Percentiles rank a stretch among this genome's conserved stretches.
These are phyloP conservation scores for Ia io DNA, from an alignment of 2,113 vertebrate species.

Conservation along the genomic window DNA sequence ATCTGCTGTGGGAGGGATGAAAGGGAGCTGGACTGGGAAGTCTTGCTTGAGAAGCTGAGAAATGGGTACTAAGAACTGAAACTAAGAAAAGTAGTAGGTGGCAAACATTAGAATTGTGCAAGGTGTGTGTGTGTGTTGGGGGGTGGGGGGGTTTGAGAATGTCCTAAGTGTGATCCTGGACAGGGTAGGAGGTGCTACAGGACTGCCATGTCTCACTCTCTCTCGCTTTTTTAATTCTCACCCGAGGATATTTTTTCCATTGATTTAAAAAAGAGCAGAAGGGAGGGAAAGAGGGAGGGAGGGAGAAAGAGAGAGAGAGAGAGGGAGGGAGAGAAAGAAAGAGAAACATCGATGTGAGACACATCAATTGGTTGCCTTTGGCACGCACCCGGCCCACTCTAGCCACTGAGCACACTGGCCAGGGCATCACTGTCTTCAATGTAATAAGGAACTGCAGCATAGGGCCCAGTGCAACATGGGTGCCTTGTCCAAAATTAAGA, in stretches of 20 bases:
- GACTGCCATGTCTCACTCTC: neutral
- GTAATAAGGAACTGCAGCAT: neutral
- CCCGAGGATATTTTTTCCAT: too few species aligned
- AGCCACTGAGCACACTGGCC: too few species aligned
- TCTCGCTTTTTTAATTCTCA: too few species aligned
- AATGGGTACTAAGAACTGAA: neutral
- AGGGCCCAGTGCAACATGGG: neutral
- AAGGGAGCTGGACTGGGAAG: neutral
- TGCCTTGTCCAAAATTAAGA: neutral
- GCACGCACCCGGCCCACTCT: too few species aligned
- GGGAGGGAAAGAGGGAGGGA: too few species aligned
- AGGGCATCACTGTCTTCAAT: neutral
- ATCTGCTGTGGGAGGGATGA: neutral
- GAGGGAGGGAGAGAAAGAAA: too few species aligned
- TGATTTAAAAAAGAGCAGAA: too few species aligned
- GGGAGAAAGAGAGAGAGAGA: too few species aligned
- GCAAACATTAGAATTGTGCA: neutral
- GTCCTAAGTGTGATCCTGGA: neutral
- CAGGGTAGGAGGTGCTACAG: fast-evolving
- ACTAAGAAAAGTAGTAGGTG: neutral
- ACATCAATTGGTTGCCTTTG: too few species aligned
- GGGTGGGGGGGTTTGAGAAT: fast-evolving
- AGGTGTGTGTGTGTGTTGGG: neutral
- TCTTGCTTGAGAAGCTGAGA: neutral
- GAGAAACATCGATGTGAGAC: too few species aligned